A percentile compares a stretch with the other conserved stretches of the same genome.
These are phyloP conservation scores for Ernsta delagoae DNA, from an alignment of 2,888 invertebrate species.

Conservation along the genomic window DNA sequence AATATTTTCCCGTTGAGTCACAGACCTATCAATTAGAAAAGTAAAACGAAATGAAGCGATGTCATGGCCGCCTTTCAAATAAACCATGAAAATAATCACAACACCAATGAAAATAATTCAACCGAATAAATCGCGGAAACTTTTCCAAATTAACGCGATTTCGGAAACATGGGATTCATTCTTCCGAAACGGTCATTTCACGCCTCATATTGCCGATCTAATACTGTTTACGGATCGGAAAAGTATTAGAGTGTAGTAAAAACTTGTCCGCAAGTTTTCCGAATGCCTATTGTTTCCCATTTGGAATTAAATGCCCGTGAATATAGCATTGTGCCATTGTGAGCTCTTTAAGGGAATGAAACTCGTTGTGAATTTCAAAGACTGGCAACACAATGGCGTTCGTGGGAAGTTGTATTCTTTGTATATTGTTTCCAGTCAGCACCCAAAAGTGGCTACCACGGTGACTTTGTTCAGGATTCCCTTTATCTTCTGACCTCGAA, in stretches of 20 bases:
- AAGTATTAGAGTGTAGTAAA: conserved; percentile 15
- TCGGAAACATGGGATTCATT: conserved; percentile 9
- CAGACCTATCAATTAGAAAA: too few relatives aligned
- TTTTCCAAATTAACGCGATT: conserved; percentile 18
- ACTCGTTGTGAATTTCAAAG: conserved; percentile 4
- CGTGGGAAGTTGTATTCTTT: conserved; percentile 6
- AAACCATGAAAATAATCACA: background rate
- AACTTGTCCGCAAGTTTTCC: conserved; percentile 15
- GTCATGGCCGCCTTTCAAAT: too few relatives aligned
- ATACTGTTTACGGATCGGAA: conserved; percentile 7
- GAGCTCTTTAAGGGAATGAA: conserved; percentile 2
- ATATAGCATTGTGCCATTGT: conserved; percentile 9
- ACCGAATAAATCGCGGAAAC: conserved; percentile 1
- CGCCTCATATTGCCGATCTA: conserved; percentile 17
- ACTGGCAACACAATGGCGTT: background rate
- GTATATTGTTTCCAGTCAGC: background rate
- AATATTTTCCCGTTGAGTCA: too few relatives aligned
- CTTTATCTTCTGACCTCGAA: background rate
- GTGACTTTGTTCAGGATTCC: background rate
- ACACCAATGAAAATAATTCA: background rate
- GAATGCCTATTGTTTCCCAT: conserved; percentile 15
- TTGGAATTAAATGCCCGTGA: conserved; percentile 17
- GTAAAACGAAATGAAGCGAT: too few relatives aligned
- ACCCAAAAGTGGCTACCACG: background rate
- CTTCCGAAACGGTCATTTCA: conserved; percentile 13